These are phyloP conservation scores for Tryphoninae sp. DNA, from an alignment of 2,888 invertebrate genomes.

Conservation along the genomic window DNA sequence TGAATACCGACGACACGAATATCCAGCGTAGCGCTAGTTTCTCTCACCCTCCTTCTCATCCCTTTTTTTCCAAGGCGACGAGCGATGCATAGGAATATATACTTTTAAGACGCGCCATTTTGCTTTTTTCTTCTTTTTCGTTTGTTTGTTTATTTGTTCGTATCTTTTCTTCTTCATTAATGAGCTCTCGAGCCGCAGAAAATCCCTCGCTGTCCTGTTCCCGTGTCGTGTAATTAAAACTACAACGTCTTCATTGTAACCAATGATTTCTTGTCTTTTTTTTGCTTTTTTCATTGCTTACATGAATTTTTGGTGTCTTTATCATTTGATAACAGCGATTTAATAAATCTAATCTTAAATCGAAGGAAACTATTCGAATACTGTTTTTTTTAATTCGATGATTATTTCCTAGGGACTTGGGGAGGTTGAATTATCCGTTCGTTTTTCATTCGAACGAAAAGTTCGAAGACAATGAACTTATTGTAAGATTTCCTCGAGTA, in stretches of 20 bases:
- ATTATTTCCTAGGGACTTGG: no score
- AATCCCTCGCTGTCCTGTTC: slow-evolving; percentile 10
- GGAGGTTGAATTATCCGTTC: no score
- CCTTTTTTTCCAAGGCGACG: slow-evolving; percentile 25
- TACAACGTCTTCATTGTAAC: not conserved
- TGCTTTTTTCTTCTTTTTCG: slow-evolving; percentile 2
- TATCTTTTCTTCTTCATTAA: slow-evolving; percentile 25
- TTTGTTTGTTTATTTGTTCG: slow-evolving; percentile 10
- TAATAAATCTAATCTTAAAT: not conserved
- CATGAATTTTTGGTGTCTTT: not conserved
- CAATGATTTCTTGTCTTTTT: not conserved
- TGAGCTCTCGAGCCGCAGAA: slow-evolving; percentile 28
- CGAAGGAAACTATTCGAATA: no score
- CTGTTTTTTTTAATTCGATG: no score
- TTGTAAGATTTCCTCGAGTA: slow-evolving; percentile 5
- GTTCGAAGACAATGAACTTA: not conserved
- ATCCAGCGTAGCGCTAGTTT: not conserved
- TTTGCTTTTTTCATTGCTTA: not conserved
- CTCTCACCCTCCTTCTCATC: no score
- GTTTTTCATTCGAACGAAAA: not conserved
- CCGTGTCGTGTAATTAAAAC: slow-evolving; percentile 26
- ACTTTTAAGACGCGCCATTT: slow-evolving; percentile 24
- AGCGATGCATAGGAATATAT: slow-evolving; percentile 18
- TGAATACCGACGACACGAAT: slow-evolving; percentile 24
- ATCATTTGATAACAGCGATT: not conserved